Evolutionary conservation across 2,113 vertebrate genomes (phyloP), one percentile per base, ranked within the genome.

Genomic region (Cynoglossus semilaevis): DNA sequence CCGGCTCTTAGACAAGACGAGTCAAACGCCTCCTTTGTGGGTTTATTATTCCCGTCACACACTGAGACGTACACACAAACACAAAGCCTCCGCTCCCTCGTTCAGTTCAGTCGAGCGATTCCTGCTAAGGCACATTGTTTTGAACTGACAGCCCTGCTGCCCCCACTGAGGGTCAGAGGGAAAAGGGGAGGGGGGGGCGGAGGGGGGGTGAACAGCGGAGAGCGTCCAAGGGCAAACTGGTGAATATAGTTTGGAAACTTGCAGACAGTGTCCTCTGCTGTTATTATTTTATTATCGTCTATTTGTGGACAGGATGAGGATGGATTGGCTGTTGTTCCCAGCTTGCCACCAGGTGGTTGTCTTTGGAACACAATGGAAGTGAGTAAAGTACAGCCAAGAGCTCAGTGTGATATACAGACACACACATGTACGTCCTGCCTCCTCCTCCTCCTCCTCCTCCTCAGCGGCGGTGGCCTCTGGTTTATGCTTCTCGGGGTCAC

Each of bases 311-410:
- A 42, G 67, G 70, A 74, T 71, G 50, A 76, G 63, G 65, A 72
- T 62, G 64, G 50, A 75, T 68, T 57, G 59, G 77, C 55, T 77
- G 71, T 72, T 86, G 2, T 88, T 80, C 64, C 36, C 58, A 7
- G 69, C 41, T 87, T 82, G 67, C 86, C 86, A 82, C 80, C 76
- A 86, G 84, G 85, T 88, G 90, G 86, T 88, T 90, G 86, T 87
- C 81, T 88, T 83, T 74, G 67, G 79, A 86, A 87, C 68, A 87
- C 70, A 81, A 81, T 76, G 51, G 63, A 60, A 68, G 60, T 50
- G 59, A 75, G 49, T 29, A 54, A 73, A 81, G 74, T 68, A 43
- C 50, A 63, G 47, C 4, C 58, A 64, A 64, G 47, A 74, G 51
- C 50, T 75, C 45, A 22, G 46, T 51, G 53, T 18, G 57, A 75